Percentiles rank a stretch among this genome's conserved stretches.
phyloP scores from a whole-genome alignment of 2,113 vertebrate genomes.

The Butorides virescens region DNA sequence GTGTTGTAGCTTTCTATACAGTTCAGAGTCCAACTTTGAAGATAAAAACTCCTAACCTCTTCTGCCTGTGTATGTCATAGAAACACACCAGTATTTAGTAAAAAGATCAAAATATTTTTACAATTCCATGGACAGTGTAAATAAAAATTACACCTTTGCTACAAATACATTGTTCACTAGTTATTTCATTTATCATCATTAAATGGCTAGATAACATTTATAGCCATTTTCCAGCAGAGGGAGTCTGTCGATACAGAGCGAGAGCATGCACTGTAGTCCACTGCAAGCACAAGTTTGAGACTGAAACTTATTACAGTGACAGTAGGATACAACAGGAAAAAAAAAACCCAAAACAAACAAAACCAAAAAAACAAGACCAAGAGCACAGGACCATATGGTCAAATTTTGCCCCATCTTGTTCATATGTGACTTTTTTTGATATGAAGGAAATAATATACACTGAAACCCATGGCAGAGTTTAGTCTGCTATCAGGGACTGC shows the following conservation, averaged over 20 bases:
- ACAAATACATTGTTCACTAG: neutral
- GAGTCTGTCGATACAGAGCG: neutral
- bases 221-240: slow-evolving; percentile 22
- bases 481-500: neutral
- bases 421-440: neutral
- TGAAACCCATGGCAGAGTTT: neutral
- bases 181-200: neutral
- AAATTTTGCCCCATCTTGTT: neutral
- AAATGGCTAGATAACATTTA: neutral
- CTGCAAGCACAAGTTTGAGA: neutral
- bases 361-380: neutral
- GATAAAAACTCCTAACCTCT: neutral
- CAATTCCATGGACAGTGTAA: neutral
- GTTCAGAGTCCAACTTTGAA: neutral
- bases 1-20: neutral
- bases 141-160: neutral
- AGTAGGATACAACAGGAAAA: neutral
- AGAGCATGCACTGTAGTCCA: rapidly evolving
- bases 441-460: neutral
- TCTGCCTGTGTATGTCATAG: neutral
- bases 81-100: neutral
- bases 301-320: neutral
- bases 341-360: too few relatives aligned
- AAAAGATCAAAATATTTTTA: neutral
- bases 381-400: neutral